Percentiles rank a stretch among this genome's conserved stretches.
Conservation (phyloP, 2,797 vertebrate genomes). For the Merluccius polli region DNA sequence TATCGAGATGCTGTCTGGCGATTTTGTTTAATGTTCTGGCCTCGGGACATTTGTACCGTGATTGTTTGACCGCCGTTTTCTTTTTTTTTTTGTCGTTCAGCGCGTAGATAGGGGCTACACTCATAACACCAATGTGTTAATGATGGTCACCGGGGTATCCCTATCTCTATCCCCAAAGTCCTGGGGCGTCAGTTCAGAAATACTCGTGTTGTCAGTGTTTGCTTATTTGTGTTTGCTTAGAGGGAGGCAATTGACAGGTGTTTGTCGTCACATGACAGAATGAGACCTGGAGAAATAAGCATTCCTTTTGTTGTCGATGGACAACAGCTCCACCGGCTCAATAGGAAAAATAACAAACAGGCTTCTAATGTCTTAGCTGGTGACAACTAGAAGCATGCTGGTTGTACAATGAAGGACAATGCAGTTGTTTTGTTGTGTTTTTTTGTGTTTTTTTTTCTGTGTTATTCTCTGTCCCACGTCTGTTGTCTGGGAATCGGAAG, state of each 20-base stretch:
- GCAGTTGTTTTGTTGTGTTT: conserved; percentile 21
- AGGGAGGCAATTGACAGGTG: conserved; percentile 32
- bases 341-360: conserved; percentile 33
- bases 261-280: neutral
- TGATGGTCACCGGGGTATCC: neutral
- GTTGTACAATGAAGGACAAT: conserved; percentile 38
- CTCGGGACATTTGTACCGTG: neutral
- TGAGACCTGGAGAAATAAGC: conserved; percentile 51
- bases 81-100: neutral
- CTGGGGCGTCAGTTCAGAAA: neutral
- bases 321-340: conserved; percentile 41
- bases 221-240: conserved; percentile 23
- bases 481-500: conserved; percentile 32
- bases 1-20: neutral
- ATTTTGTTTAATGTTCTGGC: neutral
- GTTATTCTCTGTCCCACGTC: conserved; percentile 21
- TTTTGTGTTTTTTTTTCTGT: neutral
- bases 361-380: conserved; percentile 54
- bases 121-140: neutral
- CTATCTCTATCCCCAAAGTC: neutral
- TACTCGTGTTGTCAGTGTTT: neutral
- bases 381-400: conserved; percentile 48
- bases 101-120: neutral
- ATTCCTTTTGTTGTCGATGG: conserved; percentile 37
- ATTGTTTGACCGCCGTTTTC: too few species aligned